Conservation (phyloP, 2,113 vertebrate genomes). For the Strigops habroptila region DNA sequence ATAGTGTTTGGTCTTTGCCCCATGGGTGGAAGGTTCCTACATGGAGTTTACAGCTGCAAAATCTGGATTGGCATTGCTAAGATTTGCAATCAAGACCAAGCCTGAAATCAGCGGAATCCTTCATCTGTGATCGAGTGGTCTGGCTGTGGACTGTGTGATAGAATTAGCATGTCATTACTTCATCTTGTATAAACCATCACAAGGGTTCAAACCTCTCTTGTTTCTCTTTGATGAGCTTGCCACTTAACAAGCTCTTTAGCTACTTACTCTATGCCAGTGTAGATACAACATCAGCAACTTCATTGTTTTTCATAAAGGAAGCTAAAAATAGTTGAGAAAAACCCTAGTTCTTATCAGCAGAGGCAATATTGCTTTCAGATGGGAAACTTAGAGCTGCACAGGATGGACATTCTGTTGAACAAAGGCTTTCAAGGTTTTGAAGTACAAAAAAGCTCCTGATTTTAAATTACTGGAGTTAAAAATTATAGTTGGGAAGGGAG, state of each 20-base stretch:
- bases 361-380: conserved; percentile 27
- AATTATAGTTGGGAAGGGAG: neutral
- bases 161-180: conserved; percentile 55
- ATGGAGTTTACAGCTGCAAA: neutral
- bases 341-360: conserved; percentile 2
- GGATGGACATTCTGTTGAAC: neutral
- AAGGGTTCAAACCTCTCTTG: neutral
- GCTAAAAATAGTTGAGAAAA: conserved; percentile 11
- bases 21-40: neutral
- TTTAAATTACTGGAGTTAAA: neutral
- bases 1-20: neutral
- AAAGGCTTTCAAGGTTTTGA: neutral
- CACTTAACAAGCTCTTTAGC: conserved; percentile 43
- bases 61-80: neutral
- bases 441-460: neutral
- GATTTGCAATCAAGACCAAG: conserved; percentile 12
- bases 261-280: neutral
- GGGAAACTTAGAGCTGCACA: neutral
- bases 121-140: conserved; percentile 10
- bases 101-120: conserved; percentile 12
- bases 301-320: conserved; percentile 32
- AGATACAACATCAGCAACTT: neutral
- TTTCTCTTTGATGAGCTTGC: conserved; percentile 13
- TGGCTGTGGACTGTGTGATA: neutral
- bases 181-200: conserved; percentile 7